Evolutionary conservation across 2,797 vertebrate species (phyloP), one percentile per base, ranked within the genome.

Genomic region (Petrocephalus sullivani): DNA sequence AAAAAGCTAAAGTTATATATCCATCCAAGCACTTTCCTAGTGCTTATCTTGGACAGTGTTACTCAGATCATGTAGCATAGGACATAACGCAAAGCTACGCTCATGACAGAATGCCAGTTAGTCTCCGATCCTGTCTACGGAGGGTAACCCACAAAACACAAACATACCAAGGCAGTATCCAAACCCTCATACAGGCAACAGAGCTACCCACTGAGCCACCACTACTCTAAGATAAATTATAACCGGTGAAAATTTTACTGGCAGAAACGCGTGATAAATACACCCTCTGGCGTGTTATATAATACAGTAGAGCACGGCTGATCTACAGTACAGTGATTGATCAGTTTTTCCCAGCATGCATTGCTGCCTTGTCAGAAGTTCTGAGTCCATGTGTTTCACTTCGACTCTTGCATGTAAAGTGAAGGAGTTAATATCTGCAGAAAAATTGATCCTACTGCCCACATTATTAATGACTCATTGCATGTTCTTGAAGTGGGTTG

Each of bases 341-440:
- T 81, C 14, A 46, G 16, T 78, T 41, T 3, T 49, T 46, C 75
- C 75, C 75, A 46, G 75, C 41, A 46, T 81, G 75, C 75, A 81
- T 19, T 21, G 41, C 75, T 21, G 41, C 37, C 75, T 28, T 21
- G 75, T 19, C 75, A 81, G 41, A 81, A 49, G 75, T n/a, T 54
- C 23, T 28, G 21, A 85, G 49, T 58, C 37, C 41, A 51, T 78
- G 57, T 46, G 88, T 88, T 61, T 86, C 64, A 58, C 33, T 86
- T 46, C 56, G 60, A 51, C 83, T 75, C n/a, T 64, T 78, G 51
- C 41, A 28, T 86, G 60, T 67, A 49, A 28, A 86, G 33, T 86
- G 83, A 75, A 16, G 82, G 60, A 88, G 84, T 86, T 86, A 86
- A 78, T 86, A 86, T 88, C 51, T 86, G 88, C 88, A 75, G 88